Percentiles rank a stretch among this genome's conserved stretches.
Evolutionary conservation across 2,888 invertebrate genomes (phyloP).

Genomic region (Apamea crenata): DNA sequence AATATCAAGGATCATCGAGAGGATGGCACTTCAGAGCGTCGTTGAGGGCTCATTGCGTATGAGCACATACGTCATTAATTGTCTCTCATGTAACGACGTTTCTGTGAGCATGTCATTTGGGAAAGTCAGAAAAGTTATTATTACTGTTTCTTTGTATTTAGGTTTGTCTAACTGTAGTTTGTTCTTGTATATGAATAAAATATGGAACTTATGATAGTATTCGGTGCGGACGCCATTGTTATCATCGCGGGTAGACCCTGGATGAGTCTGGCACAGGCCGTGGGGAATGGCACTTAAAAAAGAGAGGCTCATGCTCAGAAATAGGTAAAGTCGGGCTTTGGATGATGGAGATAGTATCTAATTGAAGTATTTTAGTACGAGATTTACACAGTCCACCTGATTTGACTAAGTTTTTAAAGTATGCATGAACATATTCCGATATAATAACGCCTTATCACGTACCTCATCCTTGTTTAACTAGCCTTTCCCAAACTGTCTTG

Average conservation of each 20-base stretch:
- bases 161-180: not conserved
- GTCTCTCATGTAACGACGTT: constrained; percentile 32
- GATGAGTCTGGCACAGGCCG: too few species aligned
- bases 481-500: not conserved
- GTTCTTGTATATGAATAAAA: not conserved
- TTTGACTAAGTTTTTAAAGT: not conserved
- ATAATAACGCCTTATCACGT: not conserved
- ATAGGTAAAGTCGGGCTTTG: too few species aligned
- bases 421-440: not conserved
- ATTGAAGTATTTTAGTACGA: not conserved
- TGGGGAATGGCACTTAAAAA: too few species aligned
- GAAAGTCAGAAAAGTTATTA: not conserved
- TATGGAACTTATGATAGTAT: not conserved
- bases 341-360: not conserved
- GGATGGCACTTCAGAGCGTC: constrained; percentile 45
- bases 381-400: not conserved
- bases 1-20: constrained; percentile 60
- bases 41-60: constrained; percentile 36
- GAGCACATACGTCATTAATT: constrained; percentile 56
- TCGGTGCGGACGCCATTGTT: too few species aligned
- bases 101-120: not conserved
- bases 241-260: too few species aligned
- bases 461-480: not conserved
- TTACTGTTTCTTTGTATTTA: not conserved
- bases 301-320: too few species aligned